Evolutionary conservation across 1,140 invertebrate species (phyloP).

Genomic region (Octopus bimaculoides): DNA sequence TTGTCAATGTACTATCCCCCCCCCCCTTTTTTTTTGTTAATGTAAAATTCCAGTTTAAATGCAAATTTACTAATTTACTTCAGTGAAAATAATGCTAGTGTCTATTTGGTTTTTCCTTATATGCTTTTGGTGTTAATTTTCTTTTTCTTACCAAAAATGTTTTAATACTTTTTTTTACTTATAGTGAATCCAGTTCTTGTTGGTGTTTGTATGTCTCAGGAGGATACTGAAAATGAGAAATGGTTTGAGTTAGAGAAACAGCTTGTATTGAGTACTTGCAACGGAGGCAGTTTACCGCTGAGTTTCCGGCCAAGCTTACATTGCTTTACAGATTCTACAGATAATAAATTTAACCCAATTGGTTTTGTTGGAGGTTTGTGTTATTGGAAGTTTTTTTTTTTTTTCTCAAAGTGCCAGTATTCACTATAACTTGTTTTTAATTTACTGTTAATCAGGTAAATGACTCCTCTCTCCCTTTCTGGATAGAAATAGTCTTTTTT

Average conservation of each 20-base stretch:
- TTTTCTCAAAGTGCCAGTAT: too few species aligned
- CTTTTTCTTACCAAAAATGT: too few species aligned
- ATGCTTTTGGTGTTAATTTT: too few species aligned
- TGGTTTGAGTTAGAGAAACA: constrained; percentile 78
- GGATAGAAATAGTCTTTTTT: too few species aligned
- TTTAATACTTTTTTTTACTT: not conserved
- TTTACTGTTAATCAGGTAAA: too few species aligned
- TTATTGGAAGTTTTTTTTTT: too few species aligned
- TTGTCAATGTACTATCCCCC: too few species aligned
- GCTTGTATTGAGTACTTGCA: constrained; percentile 67
- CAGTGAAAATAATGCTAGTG: not conserved
- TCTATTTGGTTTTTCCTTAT: not conserved
- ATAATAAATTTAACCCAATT: constrained; percentile 68
- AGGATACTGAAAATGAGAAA: constrained; percentile 33
- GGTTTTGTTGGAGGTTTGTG: constrained; percentile 68
- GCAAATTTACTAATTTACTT: not conserved
- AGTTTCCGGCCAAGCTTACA: constrained; percentile 75
- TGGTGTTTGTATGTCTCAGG: constrained; percentile 52
- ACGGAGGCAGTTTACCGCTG: constrained; percentile 68
- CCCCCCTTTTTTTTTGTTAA: too few species aligned
- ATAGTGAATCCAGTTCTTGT: constrained; percentile 16
- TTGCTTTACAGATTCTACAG: constrained; percentile 64
- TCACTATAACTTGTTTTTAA: too few species aligned
- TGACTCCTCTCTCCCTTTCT: too few species aligned
- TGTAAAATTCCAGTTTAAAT: too few species aligned